A percentile compares a stretch with the other conserved stretches of the same genome.
phyloP scores from a whole-genome alignment of 2,888 invertebrate species.

The Lasioglossum pauxillum region DNA sequence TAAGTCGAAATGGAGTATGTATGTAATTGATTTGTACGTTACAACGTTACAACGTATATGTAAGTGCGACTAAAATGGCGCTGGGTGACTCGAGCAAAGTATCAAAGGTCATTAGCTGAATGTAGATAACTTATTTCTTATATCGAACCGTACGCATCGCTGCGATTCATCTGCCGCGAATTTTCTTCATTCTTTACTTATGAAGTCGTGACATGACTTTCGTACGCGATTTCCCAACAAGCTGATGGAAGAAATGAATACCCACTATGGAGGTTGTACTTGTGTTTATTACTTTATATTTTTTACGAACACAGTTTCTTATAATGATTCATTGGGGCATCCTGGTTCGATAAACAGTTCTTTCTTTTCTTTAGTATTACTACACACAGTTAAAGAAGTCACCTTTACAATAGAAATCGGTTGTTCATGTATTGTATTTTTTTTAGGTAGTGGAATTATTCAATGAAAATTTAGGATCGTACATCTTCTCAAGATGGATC shows the following conservation, averaged over 20 bases:
- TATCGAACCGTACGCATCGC: conserved; percentile 12
- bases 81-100: conserved; percentile 80
- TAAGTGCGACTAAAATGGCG: conserved; percentile 77
- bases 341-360: neutral
- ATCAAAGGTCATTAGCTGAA: conserved; percentile 78
- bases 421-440: neutral
- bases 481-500: conserved; percentile 81
- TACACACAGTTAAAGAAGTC: neutral
- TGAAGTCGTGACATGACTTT: conserved; percentile 52
- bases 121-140: conserved; percentile 53
- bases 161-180: conserved; percentile 25
- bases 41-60: conserved; percentile 45
- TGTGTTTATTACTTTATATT: conserved; percentile 25
- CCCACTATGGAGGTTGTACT: conserved; percentile 79
- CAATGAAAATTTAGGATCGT: conserved; percentile 79
- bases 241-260: conserved; percentile 75
- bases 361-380: neutral
- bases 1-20: conserved; percentile 2
- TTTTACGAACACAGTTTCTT: conserved; percentile 16
- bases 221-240: conserved; percentile 22
- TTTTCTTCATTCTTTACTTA: conserved; percentile 31
- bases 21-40: conserved; percentile 35
- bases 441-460: conserved; percentile 81
- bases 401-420: neutral
- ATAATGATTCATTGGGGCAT: neutral